Percentiles rank a stretch among this genome's conserved stretches.
phyloP scores from a whole-genome alignment of 2,113 vertebrate species.

The Tympanuchus pallidicinctus region DNA sequence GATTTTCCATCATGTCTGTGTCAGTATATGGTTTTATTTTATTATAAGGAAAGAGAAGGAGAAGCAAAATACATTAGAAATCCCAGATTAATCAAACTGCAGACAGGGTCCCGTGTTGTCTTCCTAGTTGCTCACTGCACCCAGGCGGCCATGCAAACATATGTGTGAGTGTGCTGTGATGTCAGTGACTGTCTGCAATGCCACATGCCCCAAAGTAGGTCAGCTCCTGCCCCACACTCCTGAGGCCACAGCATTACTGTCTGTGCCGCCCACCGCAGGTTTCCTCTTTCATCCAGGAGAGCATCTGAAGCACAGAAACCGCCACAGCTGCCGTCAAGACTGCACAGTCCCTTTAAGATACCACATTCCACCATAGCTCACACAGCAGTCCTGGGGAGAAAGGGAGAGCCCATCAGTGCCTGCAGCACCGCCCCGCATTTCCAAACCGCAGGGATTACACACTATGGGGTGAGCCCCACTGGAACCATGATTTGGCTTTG shows the following conservation, averaged over 20 bases:
- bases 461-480: background rate
- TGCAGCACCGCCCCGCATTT: background rate
- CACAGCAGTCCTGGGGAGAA: constrained; percentile 91
- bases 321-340: constrained; percentile 84
- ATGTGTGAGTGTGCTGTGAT: background rate
- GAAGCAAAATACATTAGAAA: constrained; percentile 72
- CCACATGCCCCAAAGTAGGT: background rate
- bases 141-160: background rate
- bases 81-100: constrained; percentile 61
- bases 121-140: background rate
- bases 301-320: background rate
- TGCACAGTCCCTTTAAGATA: constrained; percentile 97
- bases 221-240: background rate
- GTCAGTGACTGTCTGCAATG: background rate
- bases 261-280: background rate
- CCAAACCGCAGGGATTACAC: background rate
- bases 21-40: constrained; percentile 73
- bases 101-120: constrained; percentile 54
- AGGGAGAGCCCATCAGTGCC: background rate
- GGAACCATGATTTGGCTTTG: background rate
- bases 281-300: constrained; percentile 11
- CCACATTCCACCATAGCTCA: constrained; percentile 94
- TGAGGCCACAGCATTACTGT: background rate
- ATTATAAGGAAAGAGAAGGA: constrained; percentile 67
- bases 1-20: constrained; percentile 70